Base-by-base conservation (phyloP, 2,113 vertebrate species). In the Holacanthus passer region DNA sequence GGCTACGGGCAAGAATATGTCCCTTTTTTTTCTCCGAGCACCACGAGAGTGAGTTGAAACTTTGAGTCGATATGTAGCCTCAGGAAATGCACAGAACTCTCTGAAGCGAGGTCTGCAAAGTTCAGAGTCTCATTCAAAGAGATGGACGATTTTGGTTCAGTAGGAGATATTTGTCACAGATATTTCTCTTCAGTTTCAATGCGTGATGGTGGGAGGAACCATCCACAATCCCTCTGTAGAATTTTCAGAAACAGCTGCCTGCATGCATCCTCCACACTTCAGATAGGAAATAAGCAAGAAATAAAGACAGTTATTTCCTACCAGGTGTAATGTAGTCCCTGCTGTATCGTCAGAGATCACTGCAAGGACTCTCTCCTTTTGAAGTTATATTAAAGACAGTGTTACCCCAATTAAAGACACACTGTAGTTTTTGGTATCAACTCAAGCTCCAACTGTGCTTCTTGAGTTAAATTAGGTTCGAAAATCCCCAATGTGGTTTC, bases 31-130 rank as follows among this genome's bases (percentile, higher is more conserved):
- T n/a, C n/a, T 67, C 80, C 16, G 17, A 83, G 85, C 66, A 76
- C 59, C 81, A 84, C 59, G 39, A 83, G 76, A 86, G 71, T 88
- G 50, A 74, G 79, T 69, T 85, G 75, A 90, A 88, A 87, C 68
- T 89, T 85, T 59, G 60, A 87, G 86, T 92, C 84, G 52, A 87
- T 92, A 90, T 56, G 52, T 85, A 76, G 92, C 92, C 88, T 82
- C 59, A 41, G 88, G 93, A 91, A 89, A 91, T 67, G 60, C 63
- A 68, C 83, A 73, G 67, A 80, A 81, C 74, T 84, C 82, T 88
- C 66, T 79, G 82, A 82, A 89, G 84, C 65, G 20, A 85, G 87
- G 86, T 90, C 84, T 85, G 83, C 67, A 81, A 83, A 91, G 90
- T 87, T 90, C 80, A 91, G 75, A 80, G 82, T 31, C 73, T 84